A percentile compares a stretch with the other conserved stretches of the same genome.
Conservation (phyloP, 1,140 invertebrate genomes). For the Macrotrachela quadricornifera region DNA sequence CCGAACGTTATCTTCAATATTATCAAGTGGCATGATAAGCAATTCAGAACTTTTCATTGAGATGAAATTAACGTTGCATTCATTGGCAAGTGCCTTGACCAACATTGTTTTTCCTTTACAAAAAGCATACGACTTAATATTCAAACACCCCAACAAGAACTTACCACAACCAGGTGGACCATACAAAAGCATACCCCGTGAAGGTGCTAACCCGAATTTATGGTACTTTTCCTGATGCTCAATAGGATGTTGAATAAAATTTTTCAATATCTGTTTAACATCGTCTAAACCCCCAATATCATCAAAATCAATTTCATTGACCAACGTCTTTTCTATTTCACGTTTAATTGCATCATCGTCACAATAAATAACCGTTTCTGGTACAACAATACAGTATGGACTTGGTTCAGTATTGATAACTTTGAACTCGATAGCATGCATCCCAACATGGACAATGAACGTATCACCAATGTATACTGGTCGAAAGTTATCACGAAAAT, state of each 20-base stretch:
- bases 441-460: constrained; percentile 86
- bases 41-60: constrained; percentile 96
- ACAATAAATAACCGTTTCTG: constrained; percentile 97
- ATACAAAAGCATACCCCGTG: constrained; percentile 73
- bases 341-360: constrained; percentile 95
- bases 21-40: constrained; percentile 99
- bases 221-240: constrained; percentile 94
- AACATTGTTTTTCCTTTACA: constrained; percentile 58
- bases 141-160: no score
- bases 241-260: constrained; percentile 95
- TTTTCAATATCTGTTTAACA: constrained; percentile 96
- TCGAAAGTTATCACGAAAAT: constrained; percentile 93
- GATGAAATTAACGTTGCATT: constrained; percentile 99
- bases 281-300: constrained; percentile 96
- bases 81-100: constrained; percentile 97
- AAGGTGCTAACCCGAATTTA: constrained; percentile 55
- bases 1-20: constrained; percentile 95
- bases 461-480: constrained; percentile 97
- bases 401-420: constrained; percentile 83
- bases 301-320: constrained; percentile 95
- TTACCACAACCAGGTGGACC: constrained; percentile 62
- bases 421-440: constrained; percentile 98
- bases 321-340: constrained; percentile 89
- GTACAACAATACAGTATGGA: constrained; percentile 93
- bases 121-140: no score